phyloP scores from a whole-genome alignment of 2,888 invertebrate genomes.

The Amaurobius ferox region DNA sequence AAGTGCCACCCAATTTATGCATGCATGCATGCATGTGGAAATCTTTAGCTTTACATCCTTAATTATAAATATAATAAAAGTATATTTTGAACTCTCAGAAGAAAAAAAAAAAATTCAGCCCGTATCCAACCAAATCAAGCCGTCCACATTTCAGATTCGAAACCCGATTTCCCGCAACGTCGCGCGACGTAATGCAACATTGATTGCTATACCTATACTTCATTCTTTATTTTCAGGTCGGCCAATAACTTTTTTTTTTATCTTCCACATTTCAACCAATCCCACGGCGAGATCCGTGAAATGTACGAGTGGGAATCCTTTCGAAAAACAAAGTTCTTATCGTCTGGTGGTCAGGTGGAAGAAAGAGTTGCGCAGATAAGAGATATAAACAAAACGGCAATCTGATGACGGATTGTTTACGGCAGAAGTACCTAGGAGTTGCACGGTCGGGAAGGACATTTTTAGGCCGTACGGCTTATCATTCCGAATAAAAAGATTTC shows the following conservation, averaged over 20 bases:
- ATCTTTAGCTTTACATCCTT: too few relatives aligned
- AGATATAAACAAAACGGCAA: background rate
- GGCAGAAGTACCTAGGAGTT: background rate
- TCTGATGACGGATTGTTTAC: conserved; percentile 9
- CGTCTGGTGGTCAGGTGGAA: conserved; percentile 56
- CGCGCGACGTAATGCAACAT: background rate
- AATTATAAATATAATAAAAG: too few relatives aligned
- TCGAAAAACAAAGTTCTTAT: conserved; percentile 24
- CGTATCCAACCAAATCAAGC: too few relatives aligned
- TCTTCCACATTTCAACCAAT: too few relatives aligned
- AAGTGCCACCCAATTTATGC: too few relatives aligned
- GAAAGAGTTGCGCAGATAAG: conserved; percentile 12
- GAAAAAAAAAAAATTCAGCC: too few relatives aligned
- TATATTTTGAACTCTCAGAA: too few relatives aligned
- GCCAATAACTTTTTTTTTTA: too few relatives aligned
- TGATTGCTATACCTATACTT: background rate
- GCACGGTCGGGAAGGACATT: background rate
- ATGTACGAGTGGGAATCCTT: conserved; percentile 5
- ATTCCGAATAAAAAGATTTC: background rate
- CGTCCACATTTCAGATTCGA: too few relatives aligned
- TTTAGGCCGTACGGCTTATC: background rate
- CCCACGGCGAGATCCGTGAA: background rate
- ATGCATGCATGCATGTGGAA: too few relatives aligned
- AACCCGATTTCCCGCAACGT: too few relatives aligned
- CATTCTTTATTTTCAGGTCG: background rate